phyloP scores from a whole-genome alignment of 2,113 vertebrate species.

The Vimba vimba region DNA sequence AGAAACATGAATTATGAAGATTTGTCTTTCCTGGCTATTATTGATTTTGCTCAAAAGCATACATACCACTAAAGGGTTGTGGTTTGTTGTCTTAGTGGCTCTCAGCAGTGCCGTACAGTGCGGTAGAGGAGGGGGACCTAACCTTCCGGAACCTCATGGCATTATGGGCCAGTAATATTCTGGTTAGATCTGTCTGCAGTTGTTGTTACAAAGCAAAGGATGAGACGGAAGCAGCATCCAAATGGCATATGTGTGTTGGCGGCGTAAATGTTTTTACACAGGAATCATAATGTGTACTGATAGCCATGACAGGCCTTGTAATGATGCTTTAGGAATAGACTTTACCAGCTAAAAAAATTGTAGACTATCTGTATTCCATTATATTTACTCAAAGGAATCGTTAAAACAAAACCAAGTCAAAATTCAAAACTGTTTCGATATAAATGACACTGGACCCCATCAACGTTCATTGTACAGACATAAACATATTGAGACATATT shows the following conservation, averaged over 20 bases:
- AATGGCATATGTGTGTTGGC: not conserved
- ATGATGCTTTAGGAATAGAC: not conserved
- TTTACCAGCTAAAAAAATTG: not conserved
- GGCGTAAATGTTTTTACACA: not conserved
- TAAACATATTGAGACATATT: too few relatives aligned
- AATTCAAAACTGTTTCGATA: not conserved
- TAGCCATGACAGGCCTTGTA: not conserved
- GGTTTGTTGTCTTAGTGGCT: not conserved
- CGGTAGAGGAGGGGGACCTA: not conserved
- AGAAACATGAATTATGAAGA: slow-evolving; percentile 20
- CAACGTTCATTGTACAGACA: too few relatives aligned
- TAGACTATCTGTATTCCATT: not conserved
- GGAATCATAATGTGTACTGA: not conserved
- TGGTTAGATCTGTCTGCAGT: not conserved
- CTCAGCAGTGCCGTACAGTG: not conserved
- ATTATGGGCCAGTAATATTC: not conserved
- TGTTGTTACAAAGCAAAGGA: not conserved
- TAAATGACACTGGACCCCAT: too few relatives aligned
- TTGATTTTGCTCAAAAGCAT: slow-evolving; percentile 20
- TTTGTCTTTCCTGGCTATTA: not conserved
- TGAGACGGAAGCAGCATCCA: not conserved
- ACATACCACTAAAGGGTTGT: slow-evolving; percentile 16
- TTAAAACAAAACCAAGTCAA: not conserved
- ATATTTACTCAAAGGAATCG: not conserved
- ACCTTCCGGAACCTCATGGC: not conserved